Base-by-base conservation (phyloP, 2,113 vertebrate genomes). In the Synodontis membranacea region DNA sequence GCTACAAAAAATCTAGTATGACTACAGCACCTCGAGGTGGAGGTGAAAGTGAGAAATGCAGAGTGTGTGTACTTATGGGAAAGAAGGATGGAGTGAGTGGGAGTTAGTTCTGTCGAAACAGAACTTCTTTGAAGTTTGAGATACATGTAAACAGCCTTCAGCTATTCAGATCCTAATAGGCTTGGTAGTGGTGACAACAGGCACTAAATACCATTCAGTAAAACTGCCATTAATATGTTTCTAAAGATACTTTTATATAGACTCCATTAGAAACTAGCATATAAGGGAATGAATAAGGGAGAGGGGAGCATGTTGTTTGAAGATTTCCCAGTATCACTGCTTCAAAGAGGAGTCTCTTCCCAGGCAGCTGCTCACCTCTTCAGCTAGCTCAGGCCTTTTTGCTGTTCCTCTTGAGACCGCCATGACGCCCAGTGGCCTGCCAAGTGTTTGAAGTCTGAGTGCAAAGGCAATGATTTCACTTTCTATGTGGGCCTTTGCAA, bases 331-430 rank as follows among this genome's bases (percentile, higher is more conserved):
- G 80, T 91, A 91, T 87, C 79, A 88, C 86, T 86, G 89, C 90
- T 93, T 88, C 91, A 91, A 94, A 92, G 95, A 83, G 90, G 95
- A 93, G 94, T 81, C 94, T 93, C 95, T 93, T 92, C 94, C 95
- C 93, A 93, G 94, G 93, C 95, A 95, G 95, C 94, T 93, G 94
- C 91, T 93, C 93, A 92, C 56, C 90, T 89, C 89, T 90, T 91
- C 87, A 66, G 54, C 80, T 60, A 17, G 56, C 89, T 92, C 86
- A 89, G 86, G 54, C 91, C 88, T 86, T 83, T 91, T 86, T 90
- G 84, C 62, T 86, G 78, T 83, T 86, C 81, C 82, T 90, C 44
- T 84, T 23, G 52, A 88, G 85, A 89, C 88, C 88, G 54, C 70
- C 39, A 2, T 81, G 84, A 88, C 46, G 56, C 89, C 89, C 78